Evolutionary conservation across 2,888 invertebrate species (phyloP).

Genomic region (Ceraclea dissimilis): DNA sequence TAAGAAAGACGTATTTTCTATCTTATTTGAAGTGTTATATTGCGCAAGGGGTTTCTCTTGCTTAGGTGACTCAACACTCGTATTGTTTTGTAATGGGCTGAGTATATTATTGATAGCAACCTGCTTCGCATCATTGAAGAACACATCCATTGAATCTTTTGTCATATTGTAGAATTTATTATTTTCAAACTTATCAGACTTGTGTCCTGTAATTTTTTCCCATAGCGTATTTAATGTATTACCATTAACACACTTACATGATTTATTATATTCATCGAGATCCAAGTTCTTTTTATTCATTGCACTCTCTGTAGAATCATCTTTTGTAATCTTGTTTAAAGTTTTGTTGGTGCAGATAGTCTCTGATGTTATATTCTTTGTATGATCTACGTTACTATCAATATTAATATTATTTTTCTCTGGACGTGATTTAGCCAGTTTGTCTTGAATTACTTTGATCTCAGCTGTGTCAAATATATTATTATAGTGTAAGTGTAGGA

Average conservation of each 20-base stretch:
- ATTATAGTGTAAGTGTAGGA: constrained; percentile 18
- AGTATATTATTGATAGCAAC: constrained; percentile 14
- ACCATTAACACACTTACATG: constrained; percentile 4
- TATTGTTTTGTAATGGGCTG: constrained; percentile 7
- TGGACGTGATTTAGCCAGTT: constrained; percentile 7
- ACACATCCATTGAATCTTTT: constrained; percentile 12
- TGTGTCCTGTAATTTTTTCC: constrained; percentile 18
- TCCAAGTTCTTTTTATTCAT: background rate
- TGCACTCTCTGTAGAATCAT: background rate
- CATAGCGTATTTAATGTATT: constrained; percentile 15
- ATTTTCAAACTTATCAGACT: constrained; percentile 9
- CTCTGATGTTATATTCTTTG: background rate
- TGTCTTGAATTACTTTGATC: constrained; percentile 18
- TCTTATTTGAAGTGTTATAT: background rate
- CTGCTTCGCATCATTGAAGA: constrained; percentile 17
- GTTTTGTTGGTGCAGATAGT: background rate
- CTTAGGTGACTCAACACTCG: background rate
- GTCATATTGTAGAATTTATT: constrained; percentile 11
- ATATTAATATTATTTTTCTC: background rate
- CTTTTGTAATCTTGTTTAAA: background rate
- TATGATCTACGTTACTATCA: background rate
- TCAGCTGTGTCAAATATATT: constrained; percentile 18
- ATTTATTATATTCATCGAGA: background rate
- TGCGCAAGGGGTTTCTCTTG: background rate
- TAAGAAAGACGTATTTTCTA: background rate